Evolutionary conservation across 2,888 invertebrate genomes (phyloP).

Genomic region (Lepidonotus clava): DNA sequence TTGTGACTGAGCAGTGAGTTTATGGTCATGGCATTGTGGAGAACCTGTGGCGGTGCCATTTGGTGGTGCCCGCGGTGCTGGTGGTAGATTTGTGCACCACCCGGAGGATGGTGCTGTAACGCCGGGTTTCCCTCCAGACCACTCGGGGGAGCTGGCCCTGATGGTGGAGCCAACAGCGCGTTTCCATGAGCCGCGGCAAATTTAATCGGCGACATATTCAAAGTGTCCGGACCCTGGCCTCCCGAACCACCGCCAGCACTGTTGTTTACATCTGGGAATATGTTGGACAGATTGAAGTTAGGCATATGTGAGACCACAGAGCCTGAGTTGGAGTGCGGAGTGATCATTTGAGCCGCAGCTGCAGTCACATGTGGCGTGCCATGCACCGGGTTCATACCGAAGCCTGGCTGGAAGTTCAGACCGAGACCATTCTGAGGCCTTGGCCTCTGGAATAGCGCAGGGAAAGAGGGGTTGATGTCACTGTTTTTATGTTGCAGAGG

Average conservation of each 20-base stretch:
- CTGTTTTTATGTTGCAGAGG: constrained; percentile 72
- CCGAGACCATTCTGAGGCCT: constrained; percentile 76
- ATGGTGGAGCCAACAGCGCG: constrained; percentile 70
- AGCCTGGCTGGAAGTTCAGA: constrained; percentile 76
- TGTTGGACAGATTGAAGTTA: constrained; percentile 78
- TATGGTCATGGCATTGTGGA: constrained; percentile 77
- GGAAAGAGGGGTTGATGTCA: constrained; percentile 70
- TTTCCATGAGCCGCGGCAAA: constrained; percentile 75
- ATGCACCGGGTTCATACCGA: constrained; percentile 74
- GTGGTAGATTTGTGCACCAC: constrained; percentile 68
- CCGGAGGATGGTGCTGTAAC: constrained; percentile 58
- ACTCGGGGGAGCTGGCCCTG: constrained; percentile 69
- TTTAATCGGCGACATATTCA: constrained; percentile 79
- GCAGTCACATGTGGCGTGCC: constrained; percentile 70
- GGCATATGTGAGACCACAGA: constrained; percentile 74
- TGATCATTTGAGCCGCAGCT: constrained; percentile 69
- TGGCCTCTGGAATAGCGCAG: constrained; percentile 70
- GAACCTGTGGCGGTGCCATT: constrained; percentile 32
- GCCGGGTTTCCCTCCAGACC: constrained; percentile 64
- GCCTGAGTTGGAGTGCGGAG: constrained; percentile 70
- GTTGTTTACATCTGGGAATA: constrained; percentile 75
- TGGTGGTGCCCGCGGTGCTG: constrained; percentile 73
- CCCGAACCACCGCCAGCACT: constrained; percentile 31
- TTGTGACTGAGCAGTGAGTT: constrained; percentile 79
- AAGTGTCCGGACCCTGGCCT: constrained; percentile 69